phyloP scores from a whole-genome alignment of 2,113 vertebrate genomes.

The Cathartes aura region DNA sequence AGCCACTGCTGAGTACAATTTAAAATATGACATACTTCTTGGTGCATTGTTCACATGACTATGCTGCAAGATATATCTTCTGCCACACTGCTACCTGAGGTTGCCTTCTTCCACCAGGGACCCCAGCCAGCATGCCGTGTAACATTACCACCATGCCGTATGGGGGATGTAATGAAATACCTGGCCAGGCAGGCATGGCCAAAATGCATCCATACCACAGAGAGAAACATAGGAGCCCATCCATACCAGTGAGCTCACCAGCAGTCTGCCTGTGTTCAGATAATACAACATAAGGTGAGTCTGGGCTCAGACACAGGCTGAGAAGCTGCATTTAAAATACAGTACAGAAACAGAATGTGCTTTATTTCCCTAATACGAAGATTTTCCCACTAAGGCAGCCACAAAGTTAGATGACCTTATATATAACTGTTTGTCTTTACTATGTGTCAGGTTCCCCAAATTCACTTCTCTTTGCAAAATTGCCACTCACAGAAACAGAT shows the following conservation, averaged over 20 bases:
- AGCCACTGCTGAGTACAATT: neutral
- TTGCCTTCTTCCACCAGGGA: neutral
- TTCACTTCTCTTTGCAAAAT: neutral
- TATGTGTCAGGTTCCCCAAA: neutral
- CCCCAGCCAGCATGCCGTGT: neutral
- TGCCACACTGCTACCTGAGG: neutral
- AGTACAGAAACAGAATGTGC: neutral
- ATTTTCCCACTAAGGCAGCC: neutral
- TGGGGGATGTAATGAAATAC: neutral
- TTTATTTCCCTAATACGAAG: neutral
- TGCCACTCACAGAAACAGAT: neutral
- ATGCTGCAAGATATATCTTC: neutral
- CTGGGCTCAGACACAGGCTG: neutral
- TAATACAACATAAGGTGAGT: neutral
- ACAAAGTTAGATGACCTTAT: neutral
- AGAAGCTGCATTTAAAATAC: neutral
- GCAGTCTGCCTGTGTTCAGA: neutral
- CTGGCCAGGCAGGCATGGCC: neutral
- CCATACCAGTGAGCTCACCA: neutral
- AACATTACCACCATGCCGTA: neutral
- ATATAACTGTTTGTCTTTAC: neutral
- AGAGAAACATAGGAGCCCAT: neutral
- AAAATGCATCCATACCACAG: accelerated
- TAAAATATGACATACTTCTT: neutral
- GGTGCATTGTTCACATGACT: neutral